phyloP scores from a whole-genome alignment of 2,888 invertebrate species.

The Oxytorus armatus region DNA sequence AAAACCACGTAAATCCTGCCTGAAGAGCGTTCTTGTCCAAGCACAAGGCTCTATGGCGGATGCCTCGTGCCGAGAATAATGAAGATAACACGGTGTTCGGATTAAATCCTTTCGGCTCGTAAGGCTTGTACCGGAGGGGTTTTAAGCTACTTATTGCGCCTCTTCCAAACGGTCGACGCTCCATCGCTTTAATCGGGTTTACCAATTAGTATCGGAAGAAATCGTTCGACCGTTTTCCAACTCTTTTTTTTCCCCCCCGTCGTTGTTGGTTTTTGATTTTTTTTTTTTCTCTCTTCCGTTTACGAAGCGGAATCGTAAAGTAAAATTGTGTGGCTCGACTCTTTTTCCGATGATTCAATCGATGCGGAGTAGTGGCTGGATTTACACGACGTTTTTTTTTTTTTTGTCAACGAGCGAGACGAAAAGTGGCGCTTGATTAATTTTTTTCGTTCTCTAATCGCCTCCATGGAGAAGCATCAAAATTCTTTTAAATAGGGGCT shows the following conservation, averaged over 20 bases:
- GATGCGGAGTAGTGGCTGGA: neutral
- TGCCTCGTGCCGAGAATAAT: slow-evolving; percentile 64
- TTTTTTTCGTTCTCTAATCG: no score
- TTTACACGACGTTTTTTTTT: neutral
- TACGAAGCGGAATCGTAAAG: neutral
- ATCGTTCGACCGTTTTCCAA: slow-evolving; percentile 13
- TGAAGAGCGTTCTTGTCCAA: slow-evolving; percentile 55
- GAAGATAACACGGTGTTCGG: slow-evolving; percentile 56
- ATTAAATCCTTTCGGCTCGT: slow-evolving; percentile 53
- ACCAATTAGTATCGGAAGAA: slow-evolving; percentile 50
- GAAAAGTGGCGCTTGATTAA: slow-evolving; percentile 9
- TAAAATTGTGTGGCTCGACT: no score
- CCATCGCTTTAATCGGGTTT: slow-evolving; percentile 55
- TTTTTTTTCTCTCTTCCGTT: neutral
- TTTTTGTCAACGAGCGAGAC: slow-evolving; percentile 16
- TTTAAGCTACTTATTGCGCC: slow-evolving; percentile 63
- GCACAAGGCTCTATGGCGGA: slow-evolving; percentile 12
- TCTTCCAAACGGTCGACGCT: slow-evolving; percentile 47
- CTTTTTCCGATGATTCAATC: slow-evolving; percentile 9
- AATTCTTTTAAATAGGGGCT: no score
- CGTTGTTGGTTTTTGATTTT: neutral
- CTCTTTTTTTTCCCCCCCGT: no score
- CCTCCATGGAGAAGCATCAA: no score
- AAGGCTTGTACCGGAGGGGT: slow-evolving; percentile 39
- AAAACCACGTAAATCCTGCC: slow-evolving; percentile 46